Evolutionary conservation across 2,797 vertebrate genomes (phyloP), one percentile per base, ranked within the genome.

Genomic region (Trematomus bernacchii): DNA sequence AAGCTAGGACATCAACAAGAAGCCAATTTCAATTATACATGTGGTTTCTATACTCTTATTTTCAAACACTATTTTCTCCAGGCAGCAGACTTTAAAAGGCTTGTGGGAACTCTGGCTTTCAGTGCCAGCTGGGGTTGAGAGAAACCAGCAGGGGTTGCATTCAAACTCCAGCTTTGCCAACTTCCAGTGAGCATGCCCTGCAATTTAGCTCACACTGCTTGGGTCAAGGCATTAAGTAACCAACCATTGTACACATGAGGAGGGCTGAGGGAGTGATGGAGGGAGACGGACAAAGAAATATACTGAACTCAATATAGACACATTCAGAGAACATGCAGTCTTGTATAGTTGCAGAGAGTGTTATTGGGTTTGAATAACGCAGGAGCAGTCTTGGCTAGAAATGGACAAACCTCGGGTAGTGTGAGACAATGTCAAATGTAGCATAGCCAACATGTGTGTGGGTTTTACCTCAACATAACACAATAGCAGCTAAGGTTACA

Each of bases 201-300:
- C 62, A 23, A 19, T 62, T 83, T 62, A 62, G 71, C 66, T 71
- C 59, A 71, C 52, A 79, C 59, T 53, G 66, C 37, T 73, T 52
- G 79, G 75, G 67, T 85, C 75, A 82, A 71, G 48, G 67, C 64
- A 75, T 82, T 72, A 79, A 61, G 67, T 2, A 37, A 76, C 64
- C 53, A 37, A 48, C 60, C 66, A 73, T 75, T 85, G 66, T 73
- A 54, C 51, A 66, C 44, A 57, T n/a, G 51, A 48, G 65, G 66
- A 19, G 48, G 23, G 46, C 67, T 51, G 65, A 73, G 46, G 37
- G 19, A 58, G 30, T 0, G 0, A 73, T 64, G 42, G 71, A 44
- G 59, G 1, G 7, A 46, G n/a, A 66, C 18, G 33, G 33, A 37
- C 33, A 59, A 33, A 65, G 16, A 54, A 58, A 79, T 63, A 65